Base-by-base conservation (phyloP, 2,113 vertebrate species). In the Harpagus bidentatus region DNA sequence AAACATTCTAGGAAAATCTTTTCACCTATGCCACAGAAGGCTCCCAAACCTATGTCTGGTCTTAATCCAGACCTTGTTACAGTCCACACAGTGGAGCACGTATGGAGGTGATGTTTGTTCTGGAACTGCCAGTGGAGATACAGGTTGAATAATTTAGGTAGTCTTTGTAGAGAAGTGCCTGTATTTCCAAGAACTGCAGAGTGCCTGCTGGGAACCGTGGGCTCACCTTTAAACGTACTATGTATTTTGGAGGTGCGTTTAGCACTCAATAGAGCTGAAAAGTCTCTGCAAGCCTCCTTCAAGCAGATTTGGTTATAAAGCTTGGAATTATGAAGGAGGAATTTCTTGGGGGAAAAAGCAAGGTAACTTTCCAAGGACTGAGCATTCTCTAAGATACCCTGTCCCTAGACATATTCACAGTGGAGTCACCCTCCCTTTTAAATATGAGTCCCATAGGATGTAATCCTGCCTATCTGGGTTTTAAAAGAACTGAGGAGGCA, bases 11-110 rank as follows among this genome's bases (percentile, higher is more conserved):
- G 66, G 58, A 79, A 79, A 38, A 29, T 25, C 4, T 21, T 34
- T 34, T 43, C 15, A 7, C 52, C 50, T 85, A 3, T 58, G 32
- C 22, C 0, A 0, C 28, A 43, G 12, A 56, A 71, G 5, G 32
- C 42, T 72, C 22, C 3, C 22, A 66, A 63, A 43, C 16, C 36
- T 65, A 11, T 38, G 18, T 13, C 32, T 58, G 16, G 7, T 65
- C 38, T 80, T 86, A 73, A 52, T 45, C 22, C 59, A 47, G 36
- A 50, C 59, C 10, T n/a, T 50, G 22, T 50, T 43, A 38, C 13
- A 9, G 5, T 16, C 50, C 25, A n/a, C 50, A 15, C 13, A 38
- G 58, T 25, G 15, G 26, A 66, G 45, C 18, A 10, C 1, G 3
- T 61, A 6, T 9, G 13, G 38, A 45, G 52, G 4, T 47, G 36